Evolutionary conservation across 2,888 invertebrate species (phyloP), one percentile per base, ranked within the genome.

Genomic region (Chalcis sispes): DNA sequence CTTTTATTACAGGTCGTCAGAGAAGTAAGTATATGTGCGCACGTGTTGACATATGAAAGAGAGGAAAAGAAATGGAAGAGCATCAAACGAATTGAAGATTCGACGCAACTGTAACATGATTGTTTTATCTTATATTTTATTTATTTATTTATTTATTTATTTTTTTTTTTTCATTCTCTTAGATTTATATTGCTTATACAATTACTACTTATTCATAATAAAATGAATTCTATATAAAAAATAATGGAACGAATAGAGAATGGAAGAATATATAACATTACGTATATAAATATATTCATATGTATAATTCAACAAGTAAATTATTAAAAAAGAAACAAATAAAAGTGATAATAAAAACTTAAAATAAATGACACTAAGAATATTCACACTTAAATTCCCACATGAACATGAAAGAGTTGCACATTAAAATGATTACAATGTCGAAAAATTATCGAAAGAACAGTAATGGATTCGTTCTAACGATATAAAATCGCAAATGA

Each of bases 1-100:
- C 54, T 71, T 27, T 29, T 62, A 76, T 76, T 76, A 40, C 76
- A 76, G 76, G 40, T 75, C 56, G n/a, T 61, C 42, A 27, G 27
- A 59, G 62, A 23, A 46, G 61, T 58, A 64, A 77, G 67, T 72
- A 64, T 66, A 64, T 69, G 59, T 52, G 66, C 46, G 27, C 67
- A 7, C 7, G 61, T 70, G 48, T 52, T 23, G n/a, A 64, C 52
- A 25, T 20, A 70, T 29, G 40, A 72, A 27, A 15, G 29, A 27
- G 50, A 46, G 50, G 40, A 46, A 25, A 40, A 27, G 36, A 32
- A 48, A 52, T 4, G 36, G 46, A 13, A 36, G n/a, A 25, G 20
- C 59, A 36, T 36, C 13, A 13, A 20, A 15, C 20, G 23, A 23
- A 25, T 15, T 15, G 8, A 27, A 25, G 23, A 61, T 27, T 23